phyloP scores from a whole-genome alignment of 2,797 vertebrate genomes.

The Perodicticus potto region DNA sequence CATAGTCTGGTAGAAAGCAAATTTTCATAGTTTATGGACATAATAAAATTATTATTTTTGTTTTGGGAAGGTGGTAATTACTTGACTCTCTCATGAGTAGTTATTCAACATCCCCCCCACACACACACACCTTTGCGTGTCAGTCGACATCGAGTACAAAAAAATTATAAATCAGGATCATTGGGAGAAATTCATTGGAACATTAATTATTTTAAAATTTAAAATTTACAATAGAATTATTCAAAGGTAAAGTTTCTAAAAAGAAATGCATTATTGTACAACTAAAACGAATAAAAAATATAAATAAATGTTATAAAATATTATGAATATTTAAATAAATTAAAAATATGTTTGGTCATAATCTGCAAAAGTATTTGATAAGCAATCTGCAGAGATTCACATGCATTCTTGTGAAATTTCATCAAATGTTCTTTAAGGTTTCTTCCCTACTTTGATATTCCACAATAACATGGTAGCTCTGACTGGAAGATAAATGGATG shows the following conservation, averaged over 20 bases:
- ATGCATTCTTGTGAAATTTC: neutral
- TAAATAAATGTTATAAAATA: too few species aligned
- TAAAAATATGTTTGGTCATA: neutral
- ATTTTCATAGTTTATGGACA: neutral
- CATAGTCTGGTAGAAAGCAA: neutral
- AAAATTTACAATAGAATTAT: neutral
- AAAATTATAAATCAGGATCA: neutral
- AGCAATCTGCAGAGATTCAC: neutral
- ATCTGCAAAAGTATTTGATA: neutral
- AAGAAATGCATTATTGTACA: neutral
- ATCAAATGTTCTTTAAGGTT: neutral
- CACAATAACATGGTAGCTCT: neutral
- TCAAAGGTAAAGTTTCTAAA: neutral
- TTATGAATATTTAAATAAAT: too few species aligned
- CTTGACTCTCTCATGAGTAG: neutral
- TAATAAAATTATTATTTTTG: slow-evolving; percentile 1
- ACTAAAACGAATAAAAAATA: too few species aligned
- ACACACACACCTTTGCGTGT: too few species aligned
- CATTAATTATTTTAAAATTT: neutral
- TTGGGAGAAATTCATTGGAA: neutral
- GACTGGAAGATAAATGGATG: neutral
- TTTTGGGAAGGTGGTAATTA: neutral
- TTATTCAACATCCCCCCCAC: neutral
- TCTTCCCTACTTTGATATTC: neutral
- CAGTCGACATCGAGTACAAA: neutral